A percentile compares a stretch with the other conserved stretches of the same genome.
phyloP scores from a whole-genome alignment of 2,797 vertebrate species.

The Anomalospiza imberbis region DNA sequence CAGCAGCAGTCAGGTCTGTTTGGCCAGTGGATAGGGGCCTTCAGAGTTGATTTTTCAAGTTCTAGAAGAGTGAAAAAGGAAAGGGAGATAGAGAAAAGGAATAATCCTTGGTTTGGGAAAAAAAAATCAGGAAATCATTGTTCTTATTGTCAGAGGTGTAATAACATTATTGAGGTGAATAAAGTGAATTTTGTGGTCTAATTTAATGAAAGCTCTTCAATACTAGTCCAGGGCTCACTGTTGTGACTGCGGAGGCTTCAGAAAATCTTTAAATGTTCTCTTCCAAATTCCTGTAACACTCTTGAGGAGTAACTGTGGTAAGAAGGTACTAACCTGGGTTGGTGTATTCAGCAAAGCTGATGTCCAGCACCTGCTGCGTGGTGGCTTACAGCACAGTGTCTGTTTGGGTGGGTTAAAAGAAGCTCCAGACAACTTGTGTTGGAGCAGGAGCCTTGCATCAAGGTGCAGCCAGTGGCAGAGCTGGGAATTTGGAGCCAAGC shows the following conservation, averaged over 20 bases:
- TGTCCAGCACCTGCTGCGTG: background rate
- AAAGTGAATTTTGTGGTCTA: background rate
- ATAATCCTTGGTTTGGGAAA: background rate
- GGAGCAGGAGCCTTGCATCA: background rate
- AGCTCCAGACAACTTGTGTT: background rate
- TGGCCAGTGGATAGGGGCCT: background rate
- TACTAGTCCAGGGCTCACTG: background rate
- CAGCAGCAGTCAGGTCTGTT: background rate
- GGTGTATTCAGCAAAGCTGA: background rate
- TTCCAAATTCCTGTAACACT: background rate
- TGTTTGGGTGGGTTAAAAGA: background rate
- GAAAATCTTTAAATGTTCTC: background rate
- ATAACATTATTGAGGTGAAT: background rate
- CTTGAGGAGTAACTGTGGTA: background rate
- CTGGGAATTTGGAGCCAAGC: background rate
- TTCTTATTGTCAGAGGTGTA: background rate
- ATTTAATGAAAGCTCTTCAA: background rate
- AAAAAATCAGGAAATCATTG: background rate
- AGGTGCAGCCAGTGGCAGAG: background rate
- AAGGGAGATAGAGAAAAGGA: background rate
- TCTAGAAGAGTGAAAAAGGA: background rate
- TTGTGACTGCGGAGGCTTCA: background rate
- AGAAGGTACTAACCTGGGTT: background rate
- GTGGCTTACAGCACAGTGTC: background rate
- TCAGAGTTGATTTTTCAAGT: background rate